Evolutionary conservation across 2,113 vertebrate genomes (phyloP), one percentile per base, ranked within the genome.

Genomic region (Neopipo cinnamomea): DNA sequence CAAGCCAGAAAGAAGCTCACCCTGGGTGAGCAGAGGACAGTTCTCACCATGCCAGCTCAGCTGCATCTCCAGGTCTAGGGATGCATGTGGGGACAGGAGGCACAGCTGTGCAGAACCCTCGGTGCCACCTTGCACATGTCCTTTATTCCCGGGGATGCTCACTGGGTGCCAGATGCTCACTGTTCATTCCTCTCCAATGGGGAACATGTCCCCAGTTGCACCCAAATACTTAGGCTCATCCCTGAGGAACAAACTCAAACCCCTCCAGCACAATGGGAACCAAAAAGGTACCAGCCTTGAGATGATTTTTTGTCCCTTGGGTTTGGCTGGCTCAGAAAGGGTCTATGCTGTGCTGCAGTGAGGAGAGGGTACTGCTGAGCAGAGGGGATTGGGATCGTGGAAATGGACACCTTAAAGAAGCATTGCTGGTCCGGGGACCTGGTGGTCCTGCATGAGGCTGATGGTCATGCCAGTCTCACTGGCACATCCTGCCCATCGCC

Each of bases 161-260:
- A 16, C 49, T 2, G 2, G 19, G 49, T 50, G 31, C 79, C 58
- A 75, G 42, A 71, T 21, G 47, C 16, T 82, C 0, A 0, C 37
- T 67, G 58, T 18, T 31, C 53, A 84, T 21, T 37, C 39, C 2
- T 0, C 33, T 56, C 21, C 86, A 70, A 70, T 3, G 4, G 30
- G 24, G 21, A 4, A 1, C n/a, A 65, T 21, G 53, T 7, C 25
- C 16, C 31, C 5, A 42, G 15, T 33, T 16, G 2, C 5, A 5
- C 8, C 6, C 25, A 58, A 58, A 87, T 24, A n/a, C 46, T 77
- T 33, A 42, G 30, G n/a, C 17, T 74, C 46, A n/a, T 84, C 46
- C 31, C 70, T 59, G 65, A 85, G 17, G 31, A 88, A 33, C 12
- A 59, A 74, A 58, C 70, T 66, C 46, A 70, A 86, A 24, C 2